Base-by-base conservation (phyloP, 2,113 vertebrate genomes). In the Ornithorhynchus anatinus region DNA sequence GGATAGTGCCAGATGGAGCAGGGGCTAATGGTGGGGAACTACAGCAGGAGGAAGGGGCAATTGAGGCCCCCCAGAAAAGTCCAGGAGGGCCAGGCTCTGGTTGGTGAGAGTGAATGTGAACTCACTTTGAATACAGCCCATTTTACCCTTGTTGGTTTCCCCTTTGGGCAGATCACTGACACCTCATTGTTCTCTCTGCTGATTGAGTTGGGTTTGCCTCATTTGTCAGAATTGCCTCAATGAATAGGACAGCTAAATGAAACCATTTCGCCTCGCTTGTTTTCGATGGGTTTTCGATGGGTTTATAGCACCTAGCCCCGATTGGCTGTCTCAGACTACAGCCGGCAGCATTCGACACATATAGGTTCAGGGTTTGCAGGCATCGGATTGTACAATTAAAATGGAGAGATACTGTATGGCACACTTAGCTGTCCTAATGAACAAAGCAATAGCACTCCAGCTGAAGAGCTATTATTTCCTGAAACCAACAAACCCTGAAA, bases 401-500 rank as follows among this genome's bases (percentile, higher is more conserved):
- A 75, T 53, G 67, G n/a, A 82, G 64, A 60, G 14, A 60, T 47
- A 71, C 58, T 37, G 3, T 50, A 9, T 56, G 61, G 35, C 43
- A 69, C 7, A 47, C 67, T 80, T 67, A 77, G 62, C 80, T 68
- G 76, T 72, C 17, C 25, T 87, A 86, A 86, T 69, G 60, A 87
- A 73, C 61, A 45, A 63, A 79, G 64, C 57, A 69, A 48, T 83
- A 81, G 72, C 1, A 2, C 4, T 66, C 60, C 57, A 71, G 45
- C 61, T 59, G 64, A 35, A 59, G 60, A 82, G 42, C 67, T 44
- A 69, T 32, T 72, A n/a, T 86, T 86, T 86, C 53, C 38, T 69
- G 69, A 89, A 87, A 80, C 45, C 25, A 88, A 27, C 32, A 86
- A 84, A 59, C 32, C 74, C 60, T 86, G 76, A 81, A 89, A 68